Base-by-base conservation (phyloP, 1,140 invertebrate species). In the Drosophila grimshawi region DNA sequence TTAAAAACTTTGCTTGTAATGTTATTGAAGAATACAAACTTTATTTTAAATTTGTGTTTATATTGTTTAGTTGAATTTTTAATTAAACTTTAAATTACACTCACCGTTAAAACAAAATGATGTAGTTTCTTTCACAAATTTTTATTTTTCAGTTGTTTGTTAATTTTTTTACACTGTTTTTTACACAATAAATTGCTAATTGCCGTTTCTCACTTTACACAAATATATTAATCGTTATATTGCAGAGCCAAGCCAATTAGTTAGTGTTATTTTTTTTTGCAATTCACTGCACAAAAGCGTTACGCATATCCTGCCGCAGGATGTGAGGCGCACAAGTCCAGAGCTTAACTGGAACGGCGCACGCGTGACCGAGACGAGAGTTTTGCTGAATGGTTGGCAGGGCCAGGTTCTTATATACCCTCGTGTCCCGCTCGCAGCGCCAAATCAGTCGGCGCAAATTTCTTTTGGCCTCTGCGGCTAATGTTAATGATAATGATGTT, bases 361-460 rank as follows among this genome's bases (percentile, higher is more conserved):
- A 85, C 85, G 85, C 85, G 85, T 89, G 80, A 88, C 85, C 80
- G 83, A 89, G 48, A 78, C 69, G 70, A 82, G 80, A 80, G 76
- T 86, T 89, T 89, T 81, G 78, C 68, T 80, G 53, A 89, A 78
- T 81, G 86, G 73, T 63, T 69, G 43, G 55, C 64, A 61, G 66
- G 70, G 73, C 67, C 59, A 68, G 85, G 85, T 89, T 89, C 85
- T 89, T 89, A 81, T 89, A 89, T 89, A 89, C 85, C 80, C 65
- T 89, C 85, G 85, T 78, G 70, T 59, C 57, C 70, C 70, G 78
- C 78, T 82, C 27, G 39, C 60, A 56, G 61, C 48, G 45, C 32
- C 41, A 63, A 69, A 57, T 65, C 62, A 59, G 71, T 55, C 59
- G 41, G 30, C 53, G 67, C 80, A 66, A 86, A 86, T 86, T 86